Percentiles rank a stretch among this genome's conserved stretches.
Evolutionary conservation across 2,113 vertebrate species (phyloP).

Genomic region (Neolamprologus kungweensis): DNA sequence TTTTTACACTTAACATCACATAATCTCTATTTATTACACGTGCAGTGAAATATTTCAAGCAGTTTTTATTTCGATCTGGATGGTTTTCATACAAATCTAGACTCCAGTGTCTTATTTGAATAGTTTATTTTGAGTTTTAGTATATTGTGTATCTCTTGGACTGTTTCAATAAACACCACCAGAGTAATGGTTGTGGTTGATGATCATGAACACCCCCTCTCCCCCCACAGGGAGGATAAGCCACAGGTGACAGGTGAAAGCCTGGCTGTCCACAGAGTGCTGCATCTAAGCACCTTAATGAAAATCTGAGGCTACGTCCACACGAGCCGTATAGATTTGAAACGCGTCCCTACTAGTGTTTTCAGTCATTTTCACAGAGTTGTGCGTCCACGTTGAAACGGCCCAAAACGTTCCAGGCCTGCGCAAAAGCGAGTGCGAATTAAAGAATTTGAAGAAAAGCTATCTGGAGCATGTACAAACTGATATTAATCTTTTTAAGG

Average conservation of each 20-base stretch:
- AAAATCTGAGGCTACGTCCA: neutral
- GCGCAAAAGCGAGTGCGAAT: no score
- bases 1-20: neutral
- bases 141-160: neutral
- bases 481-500: no score
- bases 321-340: no score
- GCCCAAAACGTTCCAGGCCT: no score
- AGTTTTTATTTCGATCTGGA: neutral
- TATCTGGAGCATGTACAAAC: no score
- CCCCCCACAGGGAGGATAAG: no score
- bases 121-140: neutral
- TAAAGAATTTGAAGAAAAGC: no score
- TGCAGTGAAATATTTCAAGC: neutral
- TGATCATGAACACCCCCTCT: neutral
- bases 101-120: neutral
- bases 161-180: neutral
- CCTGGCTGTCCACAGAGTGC: neutral
- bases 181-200: neutral
- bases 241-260: no score
- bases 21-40: neutral
- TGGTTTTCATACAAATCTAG: neutral
- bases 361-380: accelerated
- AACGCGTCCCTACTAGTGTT: no score
- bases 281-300: neutral
- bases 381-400: no score